phyloP scores from a whole-genome alignment of 2,113 vertebrate genomes.

The Prionailurus bengalensis region DNA sequence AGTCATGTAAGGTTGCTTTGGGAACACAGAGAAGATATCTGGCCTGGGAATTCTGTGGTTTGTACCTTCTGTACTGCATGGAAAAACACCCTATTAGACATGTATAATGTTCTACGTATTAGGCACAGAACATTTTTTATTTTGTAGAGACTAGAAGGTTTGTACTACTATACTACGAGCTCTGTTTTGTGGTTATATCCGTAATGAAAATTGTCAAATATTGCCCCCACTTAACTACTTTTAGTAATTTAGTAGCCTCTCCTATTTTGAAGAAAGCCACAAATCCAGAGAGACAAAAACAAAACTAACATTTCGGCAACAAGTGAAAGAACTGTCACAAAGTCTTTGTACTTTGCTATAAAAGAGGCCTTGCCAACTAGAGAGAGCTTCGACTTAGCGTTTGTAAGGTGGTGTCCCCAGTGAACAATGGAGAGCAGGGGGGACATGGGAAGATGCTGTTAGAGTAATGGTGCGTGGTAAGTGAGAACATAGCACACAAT shows the following conservation, averaged over 20 bases:
- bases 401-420: neutral
- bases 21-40: neutral
- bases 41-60: neutral
- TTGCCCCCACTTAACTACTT: neutral
- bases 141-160: neutral
- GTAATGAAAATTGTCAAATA: neutral
- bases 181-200: neutral
- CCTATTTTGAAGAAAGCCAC: neutral
- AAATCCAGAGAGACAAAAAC: constrained; percentile 34
- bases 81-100: neutral
- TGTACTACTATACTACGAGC: neutral
- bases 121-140: neutral
- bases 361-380: neutral
- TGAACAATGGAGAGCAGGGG: neutral
- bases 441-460: neutral
- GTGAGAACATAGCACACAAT: neutral
- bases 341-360: neutral
- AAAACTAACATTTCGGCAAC: neutral
- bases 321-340: neutral
- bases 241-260: neutral
- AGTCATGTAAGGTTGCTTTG: neutral
- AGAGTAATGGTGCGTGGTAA: neutral
- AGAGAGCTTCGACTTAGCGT: neutral
- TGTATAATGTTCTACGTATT: neutral
- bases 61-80: neutral